Evolutionary conservation across 2,888 invertebrate species (phyloP).

Genomic region (Microdon myrmicae): DNA sequence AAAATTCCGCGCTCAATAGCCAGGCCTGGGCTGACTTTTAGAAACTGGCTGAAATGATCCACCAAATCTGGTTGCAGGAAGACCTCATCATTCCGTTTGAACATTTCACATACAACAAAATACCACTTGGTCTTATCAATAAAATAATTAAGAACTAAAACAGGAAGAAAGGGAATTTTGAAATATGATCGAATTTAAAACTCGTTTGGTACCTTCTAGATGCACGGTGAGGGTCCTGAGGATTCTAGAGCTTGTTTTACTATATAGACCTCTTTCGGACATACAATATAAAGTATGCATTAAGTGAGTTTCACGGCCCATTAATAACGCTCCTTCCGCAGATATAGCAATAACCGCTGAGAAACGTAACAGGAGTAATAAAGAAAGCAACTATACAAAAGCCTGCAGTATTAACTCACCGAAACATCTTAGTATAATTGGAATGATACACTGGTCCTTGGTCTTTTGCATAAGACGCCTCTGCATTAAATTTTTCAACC

Average conservation of each 20-base stretch:
- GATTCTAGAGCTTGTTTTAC: background rate
- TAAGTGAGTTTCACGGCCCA: slow-evolving; percentile 4
- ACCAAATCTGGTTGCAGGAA: slow-evolving; percentile 54
- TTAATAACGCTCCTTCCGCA: slow-evolving; percentile 8
- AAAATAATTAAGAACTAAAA: slow-evolving; percentile 26
- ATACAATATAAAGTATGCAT: slow-evolving; percentile 14
- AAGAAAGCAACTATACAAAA: background rate
- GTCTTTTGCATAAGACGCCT: slow-evolving; percentile 11
- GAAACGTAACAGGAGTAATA: background rate
- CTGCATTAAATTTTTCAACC: slow-evolving; percentile 27
- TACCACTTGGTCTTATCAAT: slow-evolving; percentile 18
- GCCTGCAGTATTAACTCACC: background rate
- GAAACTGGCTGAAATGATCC: slow-evolving; percentile 59
- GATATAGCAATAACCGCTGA: slow-evolving; percentile 5
- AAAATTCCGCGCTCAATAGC: slow-evolving; percentile 61
- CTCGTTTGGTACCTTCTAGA: slow-evolving; percentile 28
- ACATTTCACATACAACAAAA: background rate
- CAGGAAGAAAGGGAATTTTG: background rate
- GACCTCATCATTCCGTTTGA: background rate
- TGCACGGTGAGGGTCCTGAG: slow-evolving; percentile 13
- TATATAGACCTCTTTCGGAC: background rate
- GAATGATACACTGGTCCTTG: slow-evolving; percentile 16
- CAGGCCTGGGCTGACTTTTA: slow-evolving; percentile 57
- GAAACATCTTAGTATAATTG: slow-evolving; percentile 12
- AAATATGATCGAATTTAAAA: too few species aligned